Base-by-base conservation (phyloP, 2,113 vertebrate species). In the Brachionichthys hirsutus region DNA sequence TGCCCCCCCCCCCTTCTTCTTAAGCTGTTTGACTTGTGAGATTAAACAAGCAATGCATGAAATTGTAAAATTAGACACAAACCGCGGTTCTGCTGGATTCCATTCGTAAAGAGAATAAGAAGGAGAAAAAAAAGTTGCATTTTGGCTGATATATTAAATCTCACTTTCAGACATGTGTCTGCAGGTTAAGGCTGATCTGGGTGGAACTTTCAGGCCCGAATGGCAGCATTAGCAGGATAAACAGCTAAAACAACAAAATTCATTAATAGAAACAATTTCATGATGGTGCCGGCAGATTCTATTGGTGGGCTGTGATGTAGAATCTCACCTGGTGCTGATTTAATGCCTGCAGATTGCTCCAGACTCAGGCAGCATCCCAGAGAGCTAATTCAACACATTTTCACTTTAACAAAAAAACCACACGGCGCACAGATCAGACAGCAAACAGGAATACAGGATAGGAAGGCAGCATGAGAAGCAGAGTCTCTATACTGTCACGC, bases 321-420 rank as follows among this genome's bases (percentile, higher is more conserved):
- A 59, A 40, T 40, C 30, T 70, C 1, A 7, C 24, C 50, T 38
- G 17, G 41, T 49, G 46, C 14, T 45, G 49, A 36, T 40, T 61
- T 53, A 43, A 19, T 49, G 34, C 38, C 43, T 22, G 19, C 67
- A 45, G 51, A 42, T 44, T 70, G 19, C 51, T 66, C 14, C 12
- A 44, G 43, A 20, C 34, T 65, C 53, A 12, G 47, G 12, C 64
- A n/a, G n/a, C n/a, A n/a, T n/a, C n/a, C n/a, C n/a, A n/a, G n/a
- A n/a, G n/a, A n/a, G 69, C 22, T 19, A 18, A 56, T 65, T 73
- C 50, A 48, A 57, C 61, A 73, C 51, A 45, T 43, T 73, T 61
- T 59, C 34, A 68, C 64, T 73, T 70, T 60, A 61, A 30, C 4
- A 60, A 42, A 19, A 45, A 18, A 6, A 19, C 20, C 65, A 66